Evolutionary conservation across 2,113 vertebrate species (phyloP).

Genomic region (Telmatochromis brichardi): DNA sequence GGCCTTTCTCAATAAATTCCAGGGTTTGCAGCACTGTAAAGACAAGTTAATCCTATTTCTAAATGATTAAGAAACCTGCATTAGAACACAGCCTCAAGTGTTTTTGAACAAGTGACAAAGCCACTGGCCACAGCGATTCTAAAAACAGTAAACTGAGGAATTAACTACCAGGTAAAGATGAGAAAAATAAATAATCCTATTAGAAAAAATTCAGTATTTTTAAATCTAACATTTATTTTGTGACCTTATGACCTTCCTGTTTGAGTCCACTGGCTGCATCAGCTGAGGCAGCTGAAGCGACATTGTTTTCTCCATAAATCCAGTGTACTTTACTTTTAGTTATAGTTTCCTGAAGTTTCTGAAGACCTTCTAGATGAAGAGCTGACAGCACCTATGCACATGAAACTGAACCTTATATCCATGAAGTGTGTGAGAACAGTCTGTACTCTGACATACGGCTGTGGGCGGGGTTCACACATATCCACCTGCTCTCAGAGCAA

Average conservation of each 20-base stretch:
- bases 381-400: not conserved
- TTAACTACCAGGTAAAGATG: not conserved
- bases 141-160: not conserved
- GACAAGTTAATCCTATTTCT: not conserved
- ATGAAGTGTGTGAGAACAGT: not conserved
- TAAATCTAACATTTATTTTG: not conserved
- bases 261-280: not conserved
- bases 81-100: not conserved
- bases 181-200: not conserved
- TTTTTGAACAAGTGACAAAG: not conserved
- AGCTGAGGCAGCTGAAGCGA: rapidly evolving
- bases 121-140: not conserved
- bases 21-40: not conserved
- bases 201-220: not conserved
- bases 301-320: not conserved
- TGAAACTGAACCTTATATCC: not conserved
- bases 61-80: not conserved
- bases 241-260: not conserved
- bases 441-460: not conserved
- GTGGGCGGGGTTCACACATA: not conserved
- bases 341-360: not conserved
- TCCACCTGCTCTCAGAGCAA: not conserved
- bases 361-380: not conserved
- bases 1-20: not conserved
- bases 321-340: not conserved